Percentiles rank a stretch among this genome's conserved stretches.
These are phyloP conservation scores for Ptyas mucosa DNA, from an alignment of 2,113 vertebrate species.

Conservation along the genomic window DNA sequence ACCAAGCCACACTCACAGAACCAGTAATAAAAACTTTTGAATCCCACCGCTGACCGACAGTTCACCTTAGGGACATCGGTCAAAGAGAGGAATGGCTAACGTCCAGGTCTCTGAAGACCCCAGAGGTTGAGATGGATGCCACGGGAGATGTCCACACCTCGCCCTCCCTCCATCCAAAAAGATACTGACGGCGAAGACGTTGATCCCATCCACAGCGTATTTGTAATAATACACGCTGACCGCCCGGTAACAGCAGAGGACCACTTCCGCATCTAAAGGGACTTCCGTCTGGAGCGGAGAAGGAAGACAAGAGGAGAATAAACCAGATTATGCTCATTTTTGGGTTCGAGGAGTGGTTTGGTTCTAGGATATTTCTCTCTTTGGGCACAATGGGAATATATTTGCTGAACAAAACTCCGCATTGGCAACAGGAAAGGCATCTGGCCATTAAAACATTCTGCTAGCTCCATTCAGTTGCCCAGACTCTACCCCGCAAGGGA, in stretches of 20 bases:
- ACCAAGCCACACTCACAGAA: no score
- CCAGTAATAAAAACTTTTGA: no score
- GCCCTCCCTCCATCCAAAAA: conserved; percentile 32
- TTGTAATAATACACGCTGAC: conserved; percentile 83
- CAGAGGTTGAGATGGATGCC: neutral
- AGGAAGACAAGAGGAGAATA: neutral
- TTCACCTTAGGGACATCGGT: neutral
- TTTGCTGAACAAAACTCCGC: no score
- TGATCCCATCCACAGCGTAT: conserved; percentile 73
- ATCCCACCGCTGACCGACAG: neutral
- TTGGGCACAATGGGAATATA: no score
- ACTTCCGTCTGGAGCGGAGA: conserved; percentile 51
- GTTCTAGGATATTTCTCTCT: no score
- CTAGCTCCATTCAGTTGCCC: no score
- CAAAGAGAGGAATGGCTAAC: neutral
- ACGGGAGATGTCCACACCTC: neutral
- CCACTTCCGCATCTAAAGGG: conserved; percentile 57
- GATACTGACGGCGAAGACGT: conserved; percentile 82
- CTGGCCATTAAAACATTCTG: no score
- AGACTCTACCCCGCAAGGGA: no score
- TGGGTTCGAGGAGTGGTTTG: neutral
- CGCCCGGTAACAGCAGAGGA: conserved; percentile 74
- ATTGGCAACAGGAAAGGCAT: no score
- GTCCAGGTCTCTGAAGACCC: neutral
- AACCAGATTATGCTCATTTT: neutral